Conservation (phyloP, 2,797 vertebrate species). For the Phaenicophaeus curvirostris region DNA sequence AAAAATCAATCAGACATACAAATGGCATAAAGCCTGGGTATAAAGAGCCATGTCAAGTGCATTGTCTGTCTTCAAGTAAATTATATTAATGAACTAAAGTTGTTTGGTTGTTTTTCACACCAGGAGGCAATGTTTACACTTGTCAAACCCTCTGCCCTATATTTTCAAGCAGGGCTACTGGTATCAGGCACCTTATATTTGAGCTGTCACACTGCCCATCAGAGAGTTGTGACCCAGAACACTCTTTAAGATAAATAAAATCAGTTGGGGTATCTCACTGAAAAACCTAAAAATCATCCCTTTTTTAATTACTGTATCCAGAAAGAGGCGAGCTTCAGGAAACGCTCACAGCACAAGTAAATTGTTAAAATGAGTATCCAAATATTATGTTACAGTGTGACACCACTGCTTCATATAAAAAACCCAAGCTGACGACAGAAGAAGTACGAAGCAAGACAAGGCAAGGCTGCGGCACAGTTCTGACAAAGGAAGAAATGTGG, state of each 20-base stretch:
- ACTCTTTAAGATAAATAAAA: neutral
- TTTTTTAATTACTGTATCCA: too few relatives aligned
- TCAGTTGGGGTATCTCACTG: neutral
- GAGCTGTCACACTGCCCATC: neutral
- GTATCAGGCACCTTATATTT: neutral
- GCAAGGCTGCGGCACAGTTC: neutral
- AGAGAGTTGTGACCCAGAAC: neutral
- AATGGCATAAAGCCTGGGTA: slow-evolving; percentile 2
- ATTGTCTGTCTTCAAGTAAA: slow-evolving; percentile 35
- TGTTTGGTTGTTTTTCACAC: slow-evolving; percentile 42
- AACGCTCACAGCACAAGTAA: accelerated
- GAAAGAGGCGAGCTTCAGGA: neutral
- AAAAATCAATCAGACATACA: neutral
- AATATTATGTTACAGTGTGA: neutral
- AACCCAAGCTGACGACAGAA: neutral
- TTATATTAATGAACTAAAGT: slow-evolving; percentile 41
- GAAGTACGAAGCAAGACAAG: neutral
- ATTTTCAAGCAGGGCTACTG: neutral
- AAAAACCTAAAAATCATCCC: neutral
- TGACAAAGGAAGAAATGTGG: neutral
- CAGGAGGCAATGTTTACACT: slow-evolving; percentile 28
- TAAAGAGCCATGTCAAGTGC: neutral
- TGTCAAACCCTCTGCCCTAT: slow-evolving; percentile 2
- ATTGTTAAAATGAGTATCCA: neutral
- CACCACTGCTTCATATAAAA: neutral